Conservation (phyloP, 2,888 invertebrate genomes). For the Andrena praecox region DNA sequence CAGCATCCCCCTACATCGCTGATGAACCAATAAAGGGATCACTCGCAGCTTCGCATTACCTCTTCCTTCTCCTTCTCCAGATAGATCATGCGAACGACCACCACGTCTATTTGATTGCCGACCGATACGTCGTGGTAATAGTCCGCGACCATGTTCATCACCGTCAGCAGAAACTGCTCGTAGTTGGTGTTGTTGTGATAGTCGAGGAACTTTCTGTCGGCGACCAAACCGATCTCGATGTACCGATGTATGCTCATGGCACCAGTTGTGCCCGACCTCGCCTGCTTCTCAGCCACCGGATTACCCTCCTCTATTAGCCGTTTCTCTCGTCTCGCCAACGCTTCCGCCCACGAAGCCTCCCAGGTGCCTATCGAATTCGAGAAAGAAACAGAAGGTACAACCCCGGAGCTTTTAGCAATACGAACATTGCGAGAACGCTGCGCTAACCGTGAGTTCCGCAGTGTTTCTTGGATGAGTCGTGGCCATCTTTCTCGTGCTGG, state of each 20-base stretch:
- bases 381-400: background rate
- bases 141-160: slow-evolving; percentile 96
- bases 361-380: slow-evolving; percentile 73
- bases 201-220: slow-evolving; percentile 93
- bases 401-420: background rate
- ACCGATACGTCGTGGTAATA: slow-evolving; percentile 93
- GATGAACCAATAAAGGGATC: background rate
- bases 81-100: slow-evolving; percentile 93
- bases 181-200: slow-evolving; percentile 92
- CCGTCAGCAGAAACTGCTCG: slow-evolving; percentile 93
- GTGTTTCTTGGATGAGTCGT: slow-evolving; percentile 46
- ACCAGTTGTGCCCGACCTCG: slow-evolving; percentile 76
- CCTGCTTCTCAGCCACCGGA: slow-evolving; percentile 66
- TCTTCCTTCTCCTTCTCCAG: slow-evolving; percentile 88
- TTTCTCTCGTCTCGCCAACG: slow-evolving; percentile 83
- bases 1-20: background rate
- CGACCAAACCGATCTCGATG: slow-evolving; percentile 94
- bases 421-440: background rate
- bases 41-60: slow-evolving; percentile 77
- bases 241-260: slow-evolving; percentile 88
- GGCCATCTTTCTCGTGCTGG: slow-evolving; percentile 64
- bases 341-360: slow-evolving; percentile 81
- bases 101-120: slow-evolving; percentile 95
- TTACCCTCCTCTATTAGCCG: slow-evolving; percentile 71
- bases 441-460: slow-evolving; percentile 77